A percentile compares a stretch with the other conserved stretches of the same genome.
These are phyloP conservation scores for Semnopithecus entellus DNA, from an alignment of 2,113 vertebrate genomes.

Conservation along the genomic window DNA sequence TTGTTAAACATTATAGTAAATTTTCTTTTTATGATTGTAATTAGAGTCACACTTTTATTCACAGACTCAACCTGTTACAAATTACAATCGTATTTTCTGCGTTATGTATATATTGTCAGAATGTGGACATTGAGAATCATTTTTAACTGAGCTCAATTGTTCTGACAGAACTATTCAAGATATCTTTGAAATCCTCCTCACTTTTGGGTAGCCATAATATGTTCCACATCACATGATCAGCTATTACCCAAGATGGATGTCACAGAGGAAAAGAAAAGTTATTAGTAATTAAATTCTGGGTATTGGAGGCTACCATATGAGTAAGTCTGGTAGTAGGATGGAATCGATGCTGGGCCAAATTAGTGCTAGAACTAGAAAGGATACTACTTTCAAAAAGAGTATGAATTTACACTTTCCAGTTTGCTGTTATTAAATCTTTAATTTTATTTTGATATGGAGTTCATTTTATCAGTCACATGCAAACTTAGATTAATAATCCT, in stretches of 20 bases:
- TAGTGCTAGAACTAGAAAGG: background rate
- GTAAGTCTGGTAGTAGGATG: background rate
- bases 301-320: background rate
- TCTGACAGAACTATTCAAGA: background rate
- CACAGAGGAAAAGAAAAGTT: background rate
- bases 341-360: background rate
- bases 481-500: background rate
- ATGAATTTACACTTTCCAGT: background rate
- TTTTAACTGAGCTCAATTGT: constrained; percentile 3
- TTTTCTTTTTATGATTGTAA: background rate
- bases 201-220: background rate
- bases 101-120: background rate
- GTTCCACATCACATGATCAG: background rate
- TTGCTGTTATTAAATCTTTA: background rate
- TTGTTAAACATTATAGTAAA: background rate
- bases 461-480: background rate
- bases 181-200: background rate
- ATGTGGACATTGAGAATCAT: background rate
- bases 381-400: background rate
- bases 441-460: background rate
- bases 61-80: background rate
- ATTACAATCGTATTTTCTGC: background rate
- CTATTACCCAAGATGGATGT: background rate
- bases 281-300: background rate
- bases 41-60: background rate